These are phyloP conservation scores for Trichonephila inaurata DNA, from an alignment of 1,140 invertebrate species.

Conservation along the genomic window DNA sequence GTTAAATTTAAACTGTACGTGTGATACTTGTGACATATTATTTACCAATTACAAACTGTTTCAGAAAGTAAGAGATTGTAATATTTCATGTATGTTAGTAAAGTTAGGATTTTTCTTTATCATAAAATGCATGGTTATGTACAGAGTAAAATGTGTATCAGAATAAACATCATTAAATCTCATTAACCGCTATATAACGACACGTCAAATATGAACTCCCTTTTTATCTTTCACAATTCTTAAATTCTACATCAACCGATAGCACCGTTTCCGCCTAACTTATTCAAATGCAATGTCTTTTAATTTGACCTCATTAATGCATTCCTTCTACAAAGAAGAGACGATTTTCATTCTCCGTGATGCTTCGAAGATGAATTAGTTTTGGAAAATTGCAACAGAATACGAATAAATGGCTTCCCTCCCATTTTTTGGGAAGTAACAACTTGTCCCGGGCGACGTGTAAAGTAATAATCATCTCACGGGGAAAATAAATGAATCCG, in stretches of 20 bases:
- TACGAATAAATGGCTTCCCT: constrained; percentile 24
- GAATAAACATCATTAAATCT: background rate
- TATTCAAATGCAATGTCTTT: constrained; percentile 30
- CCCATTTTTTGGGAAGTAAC: constrained; percentile 25
- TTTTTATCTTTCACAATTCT: background rate
- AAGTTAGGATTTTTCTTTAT: background rate
- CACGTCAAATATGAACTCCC: background rate
- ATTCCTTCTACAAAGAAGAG: constrained; percentile 11
- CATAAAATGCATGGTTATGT: background rate
- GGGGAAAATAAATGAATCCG: constrained; percentile 46
- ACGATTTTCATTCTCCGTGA: constrained; percentile 17
- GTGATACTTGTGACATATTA: background rate
- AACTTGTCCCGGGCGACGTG: constrained; percentile 36
- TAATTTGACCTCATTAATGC: constrained; percentile 33
- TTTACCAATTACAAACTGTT: no score
- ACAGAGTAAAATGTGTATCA: background rate
- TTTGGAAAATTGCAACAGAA: constrained; percentile 31
- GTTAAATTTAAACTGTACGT: no score
- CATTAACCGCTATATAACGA: background rate
- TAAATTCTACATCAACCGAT: background rate
- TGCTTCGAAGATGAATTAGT: constrained; percentile 13
- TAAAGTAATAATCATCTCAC: constrained; percentile 47
- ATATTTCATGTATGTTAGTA: background rate
- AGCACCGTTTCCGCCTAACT: background rate
- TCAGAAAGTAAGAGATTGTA: no score